These are phyloP conservation scores for Neelides sp. DNA, from an alignment of 1,140 invertebrate species.

Conservation along the genomic window DNA sequence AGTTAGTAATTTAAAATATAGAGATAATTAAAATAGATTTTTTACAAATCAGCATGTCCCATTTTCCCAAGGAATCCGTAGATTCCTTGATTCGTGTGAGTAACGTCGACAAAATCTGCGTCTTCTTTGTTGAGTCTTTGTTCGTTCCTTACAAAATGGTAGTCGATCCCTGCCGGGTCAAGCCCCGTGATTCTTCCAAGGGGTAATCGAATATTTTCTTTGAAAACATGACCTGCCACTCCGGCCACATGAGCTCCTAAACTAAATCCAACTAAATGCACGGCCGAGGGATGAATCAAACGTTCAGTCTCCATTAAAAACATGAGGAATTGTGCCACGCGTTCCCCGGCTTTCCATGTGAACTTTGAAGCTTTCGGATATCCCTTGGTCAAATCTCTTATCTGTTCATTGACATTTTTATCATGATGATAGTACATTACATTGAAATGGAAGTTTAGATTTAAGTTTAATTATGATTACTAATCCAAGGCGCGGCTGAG, in stretches of 20 bases:
- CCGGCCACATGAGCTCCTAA: conserved; percentile 18
- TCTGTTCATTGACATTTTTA: no score
- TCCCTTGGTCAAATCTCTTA: conserved; percentile 14
- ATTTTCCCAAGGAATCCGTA: conserved; percentile 10
- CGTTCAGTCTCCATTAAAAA: conserved; percentile 12
- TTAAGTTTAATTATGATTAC: no score
- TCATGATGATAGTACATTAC: no score
- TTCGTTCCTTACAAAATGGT: conserved; percentile 6
- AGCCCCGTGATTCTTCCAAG: conserved; percentile 17
- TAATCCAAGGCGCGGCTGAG: conserved; percentile 10
- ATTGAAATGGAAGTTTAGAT: no score
- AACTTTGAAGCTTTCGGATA: conserved; percentile 15
- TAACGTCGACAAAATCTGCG: conserved; percentile 20
- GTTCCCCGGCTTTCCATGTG: conserved; percentile 3
- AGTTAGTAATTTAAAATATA: no score
- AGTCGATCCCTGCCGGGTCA: conserved; percentile 16
- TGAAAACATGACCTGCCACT: conserved; percentile 13
- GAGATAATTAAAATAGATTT: neutral
- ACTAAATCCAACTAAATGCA: conserved; percentile 19
- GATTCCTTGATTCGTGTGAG: conserved; percentile 12
- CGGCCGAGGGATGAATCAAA: conserved; percentile 10
- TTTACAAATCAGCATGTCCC: conserved; percentile 13
- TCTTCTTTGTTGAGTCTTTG: conserved; percentile 16
- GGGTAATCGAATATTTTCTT: conserved; percentile 7
- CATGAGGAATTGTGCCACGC: conserved; percentile 12